A percentile compares a stretch with the other conserved stretches of the same genome.
Evolutionary conservation across 2,888 invertebrate genomes (phyloP).

Genomic region (Leptinotarsa haldemani): DNA sequence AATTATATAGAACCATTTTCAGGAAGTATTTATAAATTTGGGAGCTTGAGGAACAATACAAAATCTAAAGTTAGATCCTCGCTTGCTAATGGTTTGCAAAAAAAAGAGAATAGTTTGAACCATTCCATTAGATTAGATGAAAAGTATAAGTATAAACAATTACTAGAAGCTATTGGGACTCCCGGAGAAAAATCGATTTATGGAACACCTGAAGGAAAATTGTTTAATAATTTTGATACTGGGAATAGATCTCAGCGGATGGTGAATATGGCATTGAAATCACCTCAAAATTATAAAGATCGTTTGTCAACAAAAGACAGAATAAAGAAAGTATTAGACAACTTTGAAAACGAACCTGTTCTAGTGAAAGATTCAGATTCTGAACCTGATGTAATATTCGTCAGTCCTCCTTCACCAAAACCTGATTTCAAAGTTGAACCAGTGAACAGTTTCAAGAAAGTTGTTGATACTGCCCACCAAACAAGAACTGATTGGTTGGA

Average conservation of each 20-base stretch:
- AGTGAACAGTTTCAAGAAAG: slow-evolving; percentile 71
- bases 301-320: slow-evolving; percentile 56
- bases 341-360: slow-evolving; percentile 56
- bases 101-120: slow-evolving; percentile 59
- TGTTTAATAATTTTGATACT: slow-evolving; percentile 46
- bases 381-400: slow-evolving; percentile 60
- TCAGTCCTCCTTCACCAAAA: slow-evolving; percentile 62
- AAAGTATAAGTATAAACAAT: slow-evolving; percentile 69
- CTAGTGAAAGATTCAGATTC: slow-evolving; percentile 62
- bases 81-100: background rate
- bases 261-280: slow-evolving; percentile 45
- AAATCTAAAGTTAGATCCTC: slow-evolving; percentile 36
- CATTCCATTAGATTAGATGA: slow-evolving; percentile 71
- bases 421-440: slow-evolving; percentile 62
- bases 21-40: slow-evolving; percentile 17
- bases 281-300: slow-evolving; percentile 25
- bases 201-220: slow-evolving; percentile 53
- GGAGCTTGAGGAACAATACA: slow-evolving; percentile 22
- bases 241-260: slow-evolving; percentile 38
- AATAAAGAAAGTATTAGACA: slow-evolving; percentile 54
- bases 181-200: slow-evolving; percentile 50
- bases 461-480: slow-evolving; percentile 68
- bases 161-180: slow-evolving; percentile 64
- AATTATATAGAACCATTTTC: slow-evolving; percentile 33
- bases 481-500: slow-evolving; percentile 70